Conservation (phyloP, 2,888 invertebrate species). For the Heterodera filipjevi region DNA sequence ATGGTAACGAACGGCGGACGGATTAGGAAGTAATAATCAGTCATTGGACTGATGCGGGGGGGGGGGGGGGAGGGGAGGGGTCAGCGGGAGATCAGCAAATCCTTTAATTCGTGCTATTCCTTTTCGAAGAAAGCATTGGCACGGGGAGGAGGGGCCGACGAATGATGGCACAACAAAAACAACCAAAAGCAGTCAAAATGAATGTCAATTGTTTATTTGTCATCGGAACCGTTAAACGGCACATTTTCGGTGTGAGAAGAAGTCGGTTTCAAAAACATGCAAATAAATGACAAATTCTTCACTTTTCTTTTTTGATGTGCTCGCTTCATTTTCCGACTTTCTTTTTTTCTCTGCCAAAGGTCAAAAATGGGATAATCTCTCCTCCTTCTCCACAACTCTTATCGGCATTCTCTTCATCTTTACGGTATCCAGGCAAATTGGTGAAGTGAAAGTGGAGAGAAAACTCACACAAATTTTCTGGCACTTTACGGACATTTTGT, state of each 20-base stretch:
- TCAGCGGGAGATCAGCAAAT: background rate
- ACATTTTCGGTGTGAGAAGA: no score
- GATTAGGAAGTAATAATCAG: background rate
- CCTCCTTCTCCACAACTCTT: background rate
- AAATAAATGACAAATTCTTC: no score
- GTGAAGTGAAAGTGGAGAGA: no score
- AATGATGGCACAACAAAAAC: conserved; percentile 7
- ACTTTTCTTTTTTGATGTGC: no score
- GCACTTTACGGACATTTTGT: no score
- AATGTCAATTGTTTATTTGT: no score
- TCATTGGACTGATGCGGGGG: background rate
- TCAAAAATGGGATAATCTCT: background rate
- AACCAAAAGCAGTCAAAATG: no score
- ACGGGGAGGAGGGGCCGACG: background rate
- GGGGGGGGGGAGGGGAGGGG: background rate
- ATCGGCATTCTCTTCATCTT: no score
- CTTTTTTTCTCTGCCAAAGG: background rate
- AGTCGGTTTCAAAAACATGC: no score
- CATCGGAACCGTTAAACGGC: no score
- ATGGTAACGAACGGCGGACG: background rate
- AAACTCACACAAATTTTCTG: no score
- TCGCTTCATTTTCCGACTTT: background rate
- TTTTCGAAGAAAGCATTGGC: background rate
- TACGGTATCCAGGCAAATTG: no score
- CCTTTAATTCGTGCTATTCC: background rate